phyloP scores from a whole-genome alignment of 2,113 vertebrate genomes.

The Caranx melampygus region DNA sequence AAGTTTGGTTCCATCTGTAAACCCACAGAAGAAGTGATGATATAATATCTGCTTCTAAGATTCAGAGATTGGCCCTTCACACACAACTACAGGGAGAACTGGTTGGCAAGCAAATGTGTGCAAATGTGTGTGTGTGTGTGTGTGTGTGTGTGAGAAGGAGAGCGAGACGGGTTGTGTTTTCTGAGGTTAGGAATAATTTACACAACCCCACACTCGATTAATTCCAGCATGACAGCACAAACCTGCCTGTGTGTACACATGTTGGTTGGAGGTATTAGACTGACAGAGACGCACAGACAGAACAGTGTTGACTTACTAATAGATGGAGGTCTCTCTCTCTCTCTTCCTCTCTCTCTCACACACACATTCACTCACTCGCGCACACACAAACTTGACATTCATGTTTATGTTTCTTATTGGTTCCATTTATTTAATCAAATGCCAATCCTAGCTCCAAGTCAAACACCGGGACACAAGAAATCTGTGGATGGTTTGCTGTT shows the following conservation, averaged over 20 bases:
- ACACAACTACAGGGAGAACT: conserved; percentile 39
- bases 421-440: conserved; percentile 69
- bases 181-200: conserved; percentile 82
- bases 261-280: conserved; percentile 72
- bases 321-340: conserved; percentile 57
- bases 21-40: background rate
- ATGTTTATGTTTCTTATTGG: conserved; percentile 70
- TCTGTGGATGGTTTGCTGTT: conserved; percentile 25
- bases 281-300: conserved; percentile 58
- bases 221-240: conserved; percentile 84
- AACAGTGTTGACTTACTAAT: conserved; percentile 71
- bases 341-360: background rate
- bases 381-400: conserved; percentile 46
- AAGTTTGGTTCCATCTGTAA: background rate
- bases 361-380: conserved; percentile 18
- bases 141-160: conserved; percentile 16
- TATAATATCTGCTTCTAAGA: conserved; percentile 19
- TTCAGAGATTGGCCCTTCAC: conserved; percentile 36
- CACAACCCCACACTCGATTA: conserved; percentile 79
- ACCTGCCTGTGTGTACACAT: conserved; percentile 79
- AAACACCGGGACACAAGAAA: conserved; percentile 56
- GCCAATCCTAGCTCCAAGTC: conserved; percentile 59
- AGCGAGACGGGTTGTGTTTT: conserved; percentile 60
- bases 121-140: conserved; percentile 8
- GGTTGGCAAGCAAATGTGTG: conserved; percentile 43